Base-by-base conservation (phyloP, 2,113 vertebrate genomes). In the Tinamus guttatus region DNA sequence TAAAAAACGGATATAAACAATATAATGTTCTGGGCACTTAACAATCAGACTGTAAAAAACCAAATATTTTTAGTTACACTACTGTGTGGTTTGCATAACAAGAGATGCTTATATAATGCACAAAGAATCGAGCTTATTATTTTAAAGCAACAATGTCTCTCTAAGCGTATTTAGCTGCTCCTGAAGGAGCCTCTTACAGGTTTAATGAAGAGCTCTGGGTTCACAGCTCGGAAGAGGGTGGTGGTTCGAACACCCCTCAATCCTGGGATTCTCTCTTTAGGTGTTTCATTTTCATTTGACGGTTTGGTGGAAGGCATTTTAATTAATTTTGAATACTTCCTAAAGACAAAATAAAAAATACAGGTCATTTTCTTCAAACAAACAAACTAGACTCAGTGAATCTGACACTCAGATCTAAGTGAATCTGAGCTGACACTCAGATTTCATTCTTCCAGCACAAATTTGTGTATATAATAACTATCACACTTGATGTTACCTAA, bases 171-270 rank as follows among this genome's bases (percentile, higher is more conserved):
- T 84, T 27, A 47, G 28, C 69, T 95, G 74, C 21, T 73, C 82
- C 82, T n/a, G 18, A 56, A 95, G 2, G 1, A 88, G 62, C 45
- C 40, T 84, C 99, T 99, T 98, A 99, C 99, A 38, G 99, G 99
- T 97, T 98, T 99, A 80, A 99, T 99, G 98, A 99, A 99, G 92
- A 99, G 99, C 93, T 99, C 99, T 4, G 99, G 99, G 93, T 99
- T 99, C 64, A 99, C 97, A 8, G 98, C 99, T 78, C 99, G 97
- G 97, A 99, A 99, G 32, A 99, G 97, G 5, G 98, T 98, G 30
- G 99, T 99, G n/a, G 99, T 99, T 68, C 85, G 97, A 1, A 97
- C 97, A 1, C 96, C 98, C 81, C 98, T 98, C 91, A 99, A 96
- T 40, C 99, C 99, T 5, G 98, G 98, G 7, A 85, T 98, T 92